Evolutionary conservation across 2,797 vertebrate genomes (phyloP).

Genomic region (Sparidentex hasta): DNA sequence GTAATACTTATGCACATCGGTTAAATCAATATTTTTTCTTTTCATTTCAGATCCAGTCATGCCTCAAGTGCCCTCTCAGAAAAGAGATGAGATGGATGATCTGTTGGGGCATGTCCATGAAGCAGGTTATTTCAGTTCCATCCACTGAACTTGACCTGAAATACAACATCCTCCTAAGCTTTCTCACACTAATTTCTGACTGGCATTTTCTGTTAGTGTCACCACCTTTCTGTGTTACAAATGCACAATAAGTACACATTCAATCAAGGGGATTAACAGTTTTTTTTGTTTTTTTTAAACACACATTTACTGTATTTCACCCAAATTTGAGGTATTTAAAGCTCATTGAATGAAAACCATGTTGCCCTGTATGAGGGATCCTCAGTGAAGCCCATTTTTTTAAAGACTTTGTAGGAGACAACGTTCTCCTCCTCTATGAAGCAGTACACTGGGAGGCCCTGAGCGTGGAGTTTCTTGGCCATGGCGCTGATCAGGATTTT

Average conservation of each 20-base stretch:
- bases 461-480: constrained; percentile 67
- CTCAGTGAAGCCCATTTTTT: constrained; percentile 76
- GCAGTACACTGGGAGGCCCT: constrained; percentile 76
- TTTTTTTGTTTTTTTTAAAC: too few species aligned
- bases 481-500: constrained; percentile 71
- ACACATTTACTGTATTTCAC: background rate
- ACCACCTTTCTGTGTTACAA: background rate
- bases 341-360: constrained; percentile 56
- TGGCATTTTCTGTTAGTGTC: background rate
- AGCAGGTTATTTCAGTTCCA: background rate
- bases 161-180: background rate
- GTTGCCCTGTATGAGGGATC: constrained; percentile 64
- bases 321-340: constrained; percentile 3
- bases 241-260: background rate
- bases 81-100: constrained; percentile 28
- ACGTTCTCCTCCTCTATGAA: constrained; percentile 75
- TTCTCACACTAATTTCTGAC: background rate
- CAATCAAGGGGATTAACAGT: background rate
- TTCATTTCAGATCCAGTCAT: constrained; percentile 53
- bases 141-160: background rate
- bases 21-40: background rate
- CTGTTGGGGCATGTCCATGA: background rate
- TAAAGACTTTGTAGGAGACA: constrained; percentile 75
- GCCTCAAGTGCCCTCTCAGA: constrained; percentile 14
- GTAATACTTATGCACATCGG: background rate